These are phyloP conservation scores for Pantherophis guttatus DNA, from an alignment of 2,113 vertebrate species.

Conservation along the genomic window DNA sequence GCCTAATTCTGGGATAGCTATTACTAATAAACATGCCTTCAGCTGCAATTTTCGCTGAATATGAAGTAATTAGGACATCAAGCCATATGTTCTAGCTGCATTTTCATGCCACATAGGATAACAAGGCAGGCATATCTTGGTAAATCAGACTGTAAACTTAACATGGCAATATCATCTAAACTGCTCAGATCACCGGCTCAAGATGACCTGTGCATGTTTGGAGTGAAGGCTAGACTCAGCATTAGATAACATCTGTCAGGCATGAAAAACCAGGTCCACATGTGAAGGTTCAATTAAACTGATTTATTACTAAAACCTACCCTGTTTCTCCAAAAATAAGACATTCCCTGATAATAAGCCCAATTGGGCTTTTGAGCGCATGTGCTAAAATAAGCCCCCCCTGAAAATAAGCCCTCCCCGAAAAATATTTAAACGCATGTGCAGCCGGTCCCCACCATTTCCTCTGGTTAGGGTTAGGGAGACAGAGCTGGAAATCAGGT, in stretches of 20 bases:
- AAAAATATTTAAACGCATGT: too few species aligned
- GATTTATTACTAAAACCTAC: background rate
- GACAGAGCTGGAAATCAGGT: too few species aligned
- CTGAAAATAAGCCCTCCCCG: too few species aligned
- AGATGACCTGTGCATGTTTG: background rate
- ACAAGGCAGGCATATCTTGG: background rate
- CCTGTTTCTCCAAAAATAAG: too few species aligned
- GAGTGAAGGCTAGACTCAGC: background rate
- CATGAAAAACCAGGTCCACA: background rate
- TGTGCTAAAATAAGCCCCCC: too few species aligned
- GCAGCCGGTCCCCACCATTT: too few species aligned
- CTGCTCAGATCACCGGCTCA: background rate
- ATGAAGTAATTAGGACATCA: background rate
- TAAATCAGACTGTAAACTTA: background rate
- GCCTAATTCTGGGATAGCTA: background rate
- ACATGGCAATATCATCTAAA: background rate
- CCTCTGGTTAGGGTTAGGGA: too few species aligned
- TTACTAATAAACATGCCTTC: conserved; percentile 3
- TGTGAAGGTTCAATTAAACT: background rate
- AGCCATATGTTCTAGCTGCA: background rate
- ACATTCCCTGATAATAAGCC: too few species aligned
- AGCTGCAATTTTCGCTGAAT: background rate
- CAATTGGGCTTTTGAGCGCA: too few species aligned
- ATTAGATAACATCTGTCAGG: background rate
- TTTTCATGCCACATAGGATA: background rate